Evolutionary conservation across 2,797 vertebrate species (phyloP).

Genomic region (Cyclopterus lumpus): DNA sequence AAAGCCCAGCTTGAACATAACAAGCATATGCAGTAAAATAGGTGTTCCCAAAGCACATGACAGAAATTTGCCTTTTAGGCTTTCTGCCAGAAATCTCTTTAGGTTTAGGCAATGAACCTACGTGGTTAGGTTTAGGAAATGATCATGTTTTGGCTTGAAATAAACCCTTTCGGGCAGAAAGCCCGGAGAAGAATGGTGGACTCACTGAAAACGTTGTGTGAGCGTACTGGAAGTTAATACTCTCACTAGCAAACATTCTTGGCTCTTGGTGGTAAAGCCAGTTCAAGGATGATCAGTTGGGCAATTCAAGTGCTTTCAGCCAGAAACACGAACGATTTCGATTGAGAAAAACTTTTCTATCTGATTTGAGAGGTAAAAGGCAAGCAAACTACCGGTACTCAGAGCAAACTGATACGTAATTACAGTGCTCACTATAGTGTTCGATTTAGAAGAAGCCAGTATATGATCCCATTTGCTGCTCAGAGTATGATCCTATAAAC

Average conservation of each 20-base stretch:
- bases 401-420: slow-evolving; percentile 9
- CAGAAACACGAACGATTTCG: not conserved
- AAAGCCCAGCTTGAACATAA: not conserved
- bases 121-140: not conserved
- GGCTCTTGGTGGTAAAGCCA: not conserved
- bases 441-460: not conserved
- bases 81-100: not conserved
- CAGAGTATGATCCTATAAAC: not conserved
- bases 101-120: not conserved
- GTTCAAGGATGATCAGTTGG: not conserved
- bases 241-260: not conserved
- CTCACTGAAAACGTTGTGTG: not conserved
- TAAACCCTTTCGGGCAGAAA: not conserved
- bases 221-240: not conserved
- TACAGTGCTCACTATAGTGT: not conserved
- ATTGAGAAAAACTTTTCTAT: not conserved
- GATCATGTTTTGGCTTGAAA: not conserved
- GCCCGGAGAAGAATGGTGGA: not conserved
- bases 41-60: not conserved
- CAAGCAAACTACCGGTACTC: slow-evolving; percentile 1
- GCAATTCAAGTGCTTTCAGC: not conserved
- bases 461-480: not conserved
- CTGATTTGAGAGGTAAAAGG: not conserved
- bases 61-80: not conserved
- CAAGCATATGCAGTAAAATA: not conserved